phyloP scores from a whole-genome alignment of 2,888 invertebrate species.

The Stenchaetothrips biformis region DNA sequence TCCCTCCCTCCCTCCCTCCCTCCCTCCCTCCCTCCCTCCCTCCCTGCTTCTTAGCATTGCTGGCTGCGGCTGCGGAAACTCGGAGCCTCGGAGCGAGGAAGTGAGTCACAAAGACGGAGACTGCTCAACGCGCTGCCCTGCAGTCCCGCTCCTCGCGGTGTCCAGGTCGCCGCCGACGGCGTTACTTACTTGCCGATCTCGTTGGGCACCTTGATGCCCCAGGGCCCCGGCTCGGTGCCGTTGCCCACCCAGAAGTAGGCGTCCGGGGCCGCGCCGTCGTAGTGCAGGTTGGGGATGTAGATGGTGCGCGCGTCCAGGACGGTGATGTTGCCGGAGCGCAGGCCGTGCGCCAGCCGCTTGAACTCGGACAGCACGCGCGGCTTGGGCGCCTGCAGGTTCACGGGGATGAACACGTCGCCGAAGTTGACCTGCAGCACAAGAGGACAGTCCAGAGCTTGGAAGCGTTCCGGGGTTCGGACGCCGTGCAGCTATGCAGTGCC shows the following conservation, averaged over 20 bases:
- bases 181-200: constrained; percentile 67
- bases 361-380: constrained; percentile 79
- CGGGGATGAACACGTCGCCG: constrained; percentile 76
- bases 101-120: too few species aligned
- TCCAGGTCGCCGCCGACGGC: too few species aligned
- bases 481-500: too few species aligned
- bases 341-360: constrained; percentile 78
- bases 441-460: too few species aligned
- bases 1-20: too few species aligned
- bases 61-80: too few species aligned
- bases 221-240: constrained; percentile 71
- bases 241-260: constrained; percentile 95
- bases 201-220: constrained; percentile 84
- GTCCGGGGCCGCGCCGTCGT: constrained; percentile 87
- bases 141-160: too few species aligned
- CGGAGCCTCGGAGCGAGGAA: too few species aligned
- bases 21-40: too few species aligned
- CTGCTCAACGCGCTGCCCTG: too few species aligned
- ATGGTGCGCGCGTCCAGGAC: constrained; percentile 87
- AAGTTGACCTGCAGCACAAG: constrained; percentile 70
- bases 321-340: constrained; percentile 85
- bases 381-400: constrained; percentile 70
- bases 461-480: too few species aligned
- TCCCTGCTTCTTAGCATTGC: too few species aligned
- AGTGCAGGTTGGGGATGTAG: constrained; percentile 86